phyloP scores from a whole-genome alignment of 2,888 invertebrate genomes.

The Electrophaes corylata region DNA sequence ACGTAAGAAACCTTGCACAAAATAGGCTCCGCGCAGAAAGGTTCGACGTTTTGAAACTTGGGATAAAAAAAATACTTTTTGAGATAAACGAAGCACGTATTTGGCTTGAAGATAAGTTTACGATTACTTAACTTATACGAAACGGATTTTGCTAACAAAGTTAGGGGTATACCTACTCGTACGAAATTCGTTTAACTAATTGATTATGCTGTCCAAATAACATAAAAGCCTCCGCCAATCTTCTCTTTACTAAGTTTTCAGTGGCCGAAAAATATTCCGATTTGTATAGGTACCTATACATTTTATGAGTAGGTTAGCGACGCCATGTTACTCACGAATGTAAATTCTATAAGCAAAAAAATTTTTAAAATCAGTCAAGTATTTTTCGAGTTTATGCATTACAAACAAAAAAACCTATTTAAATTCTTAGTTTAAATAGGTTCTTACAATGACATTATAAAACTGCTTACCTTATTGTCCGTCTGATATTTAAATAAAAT shows the following conservation, averaged over 20 bases:
- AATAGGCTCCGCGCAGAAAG: not conserved
- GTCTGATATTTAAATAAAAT: too few species aligned
- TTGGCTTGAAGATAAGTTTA: not conserved
- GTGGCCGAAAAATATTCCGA: slow-evolving; percentile 1
- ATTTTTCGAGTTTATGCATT: too few species aligned
- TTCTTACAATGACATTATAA: too few species aligned
- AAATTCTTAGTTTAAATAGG: too few species aligned
- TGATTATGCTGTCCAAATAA: slow-evolving; percentile 17
- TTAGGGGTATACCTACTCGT: slow-evolving; percentile 13
- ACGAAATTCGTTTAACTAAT: not conserved
- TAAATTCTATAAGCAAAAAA: too few species aligned
- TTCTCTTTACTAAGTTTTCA: not conserved
- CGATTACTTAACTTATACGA: too few species aligned
- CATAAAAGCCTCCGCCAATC: slow-evolving; percentile 4
- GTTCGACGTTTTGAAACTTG: not conserved
- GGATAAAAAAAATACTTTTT: too few species aligned
- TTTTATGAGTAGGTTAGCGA: too few species aligned
- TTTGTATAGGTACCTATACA: not conserved
- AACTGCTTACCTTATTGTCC: too few species aligned
- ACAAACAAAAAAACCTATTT: too few species aligned
- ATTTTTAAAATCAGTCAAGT: too few species aligned
- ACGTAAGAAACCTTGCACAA: not conserved
- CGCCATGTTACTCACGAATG: too few species aligned
- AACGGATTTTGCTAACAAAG: slow-evolving; percentile 6
- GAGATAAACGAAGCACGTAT: not conserved